Base-by-base conservation (phyloP, 2,797 vertebrate genomes). In the Luscinia megarhynchos region DNA sequence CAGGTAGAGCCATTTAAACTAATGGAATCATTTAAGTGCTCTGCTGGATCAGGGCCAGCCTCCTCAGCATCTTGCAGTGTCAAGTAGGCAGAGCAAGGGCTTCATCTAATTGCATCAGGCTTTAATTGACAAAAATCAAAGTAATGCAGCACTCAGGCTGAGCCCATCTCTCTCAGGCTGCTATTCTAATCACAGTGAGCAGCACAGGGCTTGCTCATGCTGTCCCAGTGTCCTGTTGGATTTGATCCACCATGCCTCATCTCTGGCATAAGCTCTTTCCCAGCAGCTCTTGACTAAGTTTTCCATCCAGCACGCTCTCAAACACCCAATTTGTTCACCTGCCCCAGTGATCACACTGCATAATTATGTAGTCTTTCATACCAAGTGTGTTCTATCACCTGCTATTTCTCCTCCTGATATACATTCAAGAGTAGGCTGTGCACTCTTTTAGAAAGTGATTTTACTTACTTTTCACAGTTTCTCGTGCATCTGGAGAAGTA, bases 11-110 rank as follows among this genome's bases (percentile, higher is more conserved):
- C 90, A 84, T 91, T 95, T 91, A 63, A 89, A 89, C 91, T 95
- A 95, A 96, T 94, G 87, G 95, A 94, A 88, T 72, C 79, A 91
- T 68, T 57, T 91, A 92, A 97, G 94, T 96, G 94, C 92, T 96
- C 36, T 86, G 51, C 18, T 97, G 94, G 96, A 92, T 30, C 26
- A 7, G n/a, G 82, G 95, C 94, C 94, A 95, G 83, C 3, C 83
- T 82, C 91, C 92, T 93, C 93, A 95, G 84, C 91, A 93, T 96
- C 93, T 96, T 87, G 45, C 77, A 90, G 87, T 69, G 85, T 92
- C 80, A 84, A 95, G 69, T 54, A 63, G 1, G 0, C 63, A 79
- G 77, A 81, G 70, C 85, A 90, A 95, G 63, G 83, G 59, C 69
- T 96, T 95, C 50, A 61, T 51, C 83, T 96, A 94, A 96, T 95